Conservation (phyloP, 2,113 vertebrate species). For the Corythornis vintsioides region DNA sequence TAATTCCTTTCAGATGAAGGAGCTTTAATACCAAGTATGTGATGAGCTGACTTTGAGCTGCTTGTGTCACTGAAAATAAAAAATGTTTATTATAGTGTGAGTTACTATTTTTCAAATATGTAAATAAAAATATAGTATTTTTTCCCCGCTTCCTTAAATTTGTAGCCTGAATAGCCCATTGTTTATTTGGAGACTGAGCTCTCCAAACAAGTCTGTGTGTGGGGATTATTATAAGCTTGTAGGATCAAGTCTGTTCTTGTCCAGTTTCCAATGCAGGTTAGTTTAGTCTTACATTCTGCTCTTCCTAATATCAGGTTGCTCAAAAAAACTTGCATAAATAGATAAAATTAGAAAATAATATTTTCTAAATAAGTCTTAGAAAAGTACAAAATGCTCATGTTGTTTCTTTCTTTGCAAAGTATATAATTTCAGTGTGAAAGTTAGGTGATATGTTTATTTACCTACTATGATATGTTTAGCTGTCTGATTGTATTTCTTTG, state of each 20-base stretch:
- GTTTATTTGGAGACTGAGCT: not conserved
- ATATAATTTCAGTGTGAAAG: not conserved
- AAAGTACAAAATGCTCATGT: not conserved
- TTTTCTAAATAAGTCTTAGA: not conserved
- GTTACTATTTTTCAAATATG: not conserved
- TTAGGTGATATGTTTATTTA: not conserved
- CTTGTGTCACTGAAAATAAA: not conserved
- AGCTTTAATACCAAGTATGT: not conserved
- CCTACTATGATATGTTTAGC: not conserved
- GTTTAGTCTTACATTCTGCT: not conserved
- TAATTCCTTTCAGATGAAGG: not conserved
- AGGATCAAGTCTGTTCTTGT: not conserved
- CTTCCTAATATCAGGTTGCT: not conserved
- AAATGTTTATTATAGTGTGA: not conserved
- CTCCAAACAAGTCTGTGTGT: fast-evolving
- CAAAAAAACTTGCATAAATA: not conserved
- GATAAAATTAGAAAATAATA: not conserved
- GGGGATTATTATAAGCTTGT: not conserved
- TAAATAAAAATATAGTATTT: not conserved
- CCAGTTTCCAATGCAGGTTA: not conserved
- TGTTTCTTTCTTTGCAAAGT: not conserved
- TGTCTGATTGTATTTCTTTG: not conserved
- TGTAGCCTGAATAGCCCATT: not conserved
- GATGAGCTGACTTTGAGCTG: not conserved
- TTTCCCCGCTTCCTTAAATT: too few relatives aligned